Evolutionary conservation across 2,797 vertebrate species (phyloP).

Genomic region (Chloroceryle inda): DNA sequence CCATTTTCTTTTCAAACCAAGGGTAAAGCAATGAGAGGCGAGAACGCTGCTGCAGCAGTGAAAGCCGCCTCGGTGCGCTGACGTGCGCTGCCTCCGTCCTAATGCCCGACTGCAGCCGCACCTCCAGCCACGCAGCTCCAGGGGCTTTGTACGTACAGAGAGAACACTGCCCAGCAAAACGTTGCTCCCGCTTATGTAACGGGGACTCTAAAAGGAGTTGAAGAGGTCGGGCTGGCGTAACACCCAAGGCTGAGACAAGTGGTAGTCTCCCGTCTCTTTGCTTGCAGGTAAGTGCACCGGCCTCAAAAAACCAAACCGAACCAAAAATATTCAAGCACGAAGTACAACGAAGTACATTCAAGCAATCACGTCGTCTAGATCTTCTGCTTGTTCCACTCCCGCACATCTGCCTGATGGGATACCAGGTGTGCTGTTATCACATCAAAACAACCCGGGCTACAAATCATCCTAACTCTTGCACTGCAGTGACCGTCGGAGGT

Average conservation of each 20-base stretch:
- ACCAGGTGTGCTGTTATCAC: rapidly evolving
- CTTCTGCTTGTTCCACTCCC: not conserved
- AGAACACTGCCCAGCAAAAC: rapidly evolving
- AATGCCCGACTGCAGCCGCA: rapidly evolving
- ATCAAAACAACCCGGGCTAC: not conserved
- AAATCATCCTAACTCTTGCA: rapidly evolving
- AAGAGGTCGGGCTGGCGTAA: rapidly evolving
- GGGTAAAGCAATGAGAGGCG: not conserved
- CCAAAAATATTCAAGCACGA: not conserved
- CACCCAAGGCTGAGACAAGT: rapidly evolving
- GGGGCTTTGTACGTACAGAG: rapidly evolving
- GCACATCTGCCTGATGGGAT: not conserved
- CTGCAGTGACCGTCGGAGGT: not conserved
- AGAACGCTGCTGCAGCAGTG: not conserved
- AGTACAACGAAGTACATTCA: not conserved
- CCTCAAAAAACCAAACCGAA: too few relatives aligned
- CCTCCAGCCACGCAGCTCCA: rapidly evolving
- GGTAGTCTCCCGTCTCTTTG: not conserved
- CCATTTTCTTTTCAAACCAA: not conserved
- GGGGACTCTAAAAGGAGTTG: rapidly evolving
- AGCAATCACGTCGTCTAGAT: not conserved
- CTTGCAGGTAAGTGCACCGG: not conserved
- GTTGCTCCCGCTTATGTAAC: rapidly evolving
- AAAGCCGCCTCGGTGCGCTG: rapidly evolving
- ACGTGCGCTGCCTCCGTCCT: rapidly evolving